Evolutionary conservation across 2,113 vertebrate genomes (phyloP).

Genomic region (Corythaeola cristata): DNA sequence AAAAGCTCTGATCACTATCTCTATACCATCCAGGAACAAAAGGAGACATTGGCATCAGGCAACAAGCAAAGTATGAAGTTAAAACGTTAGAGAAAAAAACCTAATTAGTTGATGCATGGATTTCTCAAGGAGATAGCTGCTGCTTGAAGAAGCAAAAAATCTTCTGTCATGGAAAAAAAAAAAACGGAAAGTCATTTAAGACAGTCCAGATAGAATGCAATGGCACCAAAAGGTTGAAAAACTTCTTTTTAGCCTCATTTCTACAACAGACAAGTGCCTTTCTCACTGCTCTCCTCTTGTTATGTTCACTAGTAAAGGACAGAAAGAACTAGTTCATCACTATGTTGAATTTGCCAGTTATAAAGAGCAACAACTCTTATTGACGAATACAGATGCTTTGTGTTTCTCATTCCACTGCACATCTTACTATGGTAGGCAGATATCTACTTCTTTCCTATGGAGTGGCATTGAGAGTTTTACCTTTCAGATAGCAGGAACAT

Average conservation of each 20-base stretch:
- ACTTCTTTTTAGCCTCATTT: background rate
- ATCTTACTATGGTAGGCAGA: background rate
- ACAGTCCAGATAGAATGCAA: background rate
- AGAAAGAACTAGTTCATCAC: background rate
- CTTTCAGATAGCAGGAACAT: background rate
- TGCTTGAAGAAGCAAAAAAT: background rate
- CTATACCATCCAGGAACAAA: background rate
- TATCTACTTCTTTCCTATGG: background rate
- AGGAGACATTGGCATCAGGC: background rate
- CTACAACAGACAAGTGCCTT: background rate
- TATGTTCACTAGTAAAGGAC: background rate
- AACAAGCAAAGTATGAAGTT: background rate
- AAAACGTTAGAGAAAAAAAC: background rate
- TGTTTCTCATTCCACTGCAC: background rate
- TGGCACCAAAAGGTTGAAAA: background rate
- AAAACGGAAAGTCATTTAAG: background rate
- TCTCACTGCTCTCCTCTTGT: background rate
- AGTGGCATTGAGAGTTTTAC: background rate
- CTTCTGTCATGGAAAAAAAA: background rate
- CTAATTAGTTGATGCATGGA: background rate
- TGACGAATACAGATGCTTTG: background rate
- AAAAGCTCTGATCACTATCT: constrained; percentile 22
- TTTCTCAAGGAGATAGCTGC: background rate
- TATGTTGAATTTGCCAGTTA: background rate
- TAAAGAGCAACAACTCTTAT: background rate